A percentile compares a stretch with the other conserved stretches of the same genome.
Conservation (phyloP, 2,888 invertebrate genomes). For the Pollenia griseotomentosa region DNA sequence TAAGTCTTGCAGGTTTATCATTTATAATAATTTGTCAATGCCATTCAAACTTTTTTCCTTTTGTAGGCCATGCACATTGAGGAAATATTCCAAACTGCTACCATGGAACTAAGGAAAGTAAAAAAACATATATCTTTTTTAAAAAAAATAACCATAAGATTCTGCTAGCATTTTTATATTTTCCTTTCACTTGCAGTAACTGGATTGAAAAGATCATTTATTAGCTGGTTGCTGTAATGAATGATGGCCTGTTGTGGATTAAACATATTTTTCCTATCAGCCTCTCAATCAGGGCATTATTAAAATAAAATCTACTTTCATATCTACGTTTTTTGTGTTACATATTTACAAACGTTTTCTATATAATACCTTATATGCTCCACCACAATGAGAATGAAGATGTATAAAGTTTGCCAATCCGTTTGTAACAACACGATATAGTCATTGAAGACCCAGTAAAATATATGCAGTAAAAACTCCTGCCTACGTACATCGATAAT, state of each 20-base stretch:
- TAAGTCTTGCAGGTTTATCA: neutral
- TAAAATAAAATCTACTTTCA: neutral
- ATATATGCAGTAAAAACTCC: too few species aligned
- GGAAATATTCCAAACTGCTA: neutral
- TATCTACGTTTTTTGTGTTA: too few species aligned
- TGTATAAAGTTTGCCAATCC: too few species aligned
- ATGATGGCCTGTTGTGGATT: slow-evolving; percentile 1
- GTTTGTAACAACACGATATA: too few species aligned
- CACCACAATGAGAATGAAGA: too few species aligned
- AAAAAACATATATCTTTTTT: neutral
- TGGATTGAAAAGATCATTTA: slow-evolving; percentile 33
- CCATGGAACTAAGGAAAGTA: neutral
- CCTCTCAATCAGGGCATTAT: neutral
- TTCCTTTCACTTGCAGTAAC: neutral
- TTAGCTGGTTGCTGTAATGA: slow-evolving; percentile 13
- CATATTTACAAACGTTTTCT: too few species aligned
- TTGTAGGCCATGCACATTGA: neutral
- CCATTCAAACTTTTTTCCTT: neutral
- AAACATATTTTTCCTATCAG: neutral
- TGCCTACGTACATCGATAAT: too few species aligned
- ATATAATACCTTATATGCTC: too few species aligned
- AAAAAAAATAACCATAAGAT: slow-evolving; percentile 15
- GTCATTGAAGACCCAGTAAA: too few species aligned
- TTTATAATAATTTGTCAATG: slow-evolving; percentile 10
- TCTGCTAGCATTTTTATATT: slow-evolving; percentile 29